Evolutionary conservation across 2,888 invertebrate species (phyloP).

Genomic region (Orchestes rusci): DNA sequence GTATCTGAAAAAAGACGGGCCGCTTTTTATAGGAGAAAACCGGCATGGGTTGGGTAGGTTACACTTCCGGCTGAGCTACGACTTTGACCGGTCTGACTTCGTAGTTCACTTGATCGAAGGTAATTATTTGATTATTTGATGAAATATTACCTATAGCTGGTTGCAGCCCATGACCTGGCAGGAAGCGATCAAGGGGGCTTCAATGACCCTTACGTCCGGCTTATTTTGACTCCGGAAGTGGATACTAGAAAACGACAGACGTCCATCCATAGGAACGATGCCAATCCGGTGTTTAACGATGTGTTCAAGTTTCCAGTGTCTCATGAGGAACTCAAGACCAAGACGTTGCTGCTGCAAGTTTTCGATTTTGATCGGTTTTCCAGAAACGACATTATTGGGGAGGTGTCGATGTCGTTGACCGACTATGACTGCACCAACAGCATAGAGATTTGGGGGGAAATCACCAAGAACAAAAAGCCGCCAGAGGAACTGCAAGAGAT

Average conservation of each 20-base stretch:
- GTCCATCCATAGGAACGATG: constrained; percentile 73
- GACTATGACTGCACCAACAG: constrained; percentile 72
- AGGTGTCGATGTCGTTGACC: constrained; percentile 63
- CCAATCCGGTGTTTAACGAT: constrained; percentile 84
- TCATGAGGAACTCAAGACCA: constrained; percentile 76
- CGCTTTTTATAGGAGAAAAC: constrained; percentile 58
- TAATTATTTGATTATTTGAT: constrained; percentile 34
- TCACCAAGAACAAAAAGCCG: constrained; percentile 72
- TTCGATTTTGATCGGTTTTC: constrained; percentile 68
- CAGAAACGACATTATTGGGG: constrained; percentile 81
- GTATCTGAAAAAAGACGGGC: constrained; percentile 73
- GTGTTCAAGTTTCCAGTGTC: constrained; percentile 90
- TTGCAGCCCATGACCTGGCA: constrained; percentile 71
- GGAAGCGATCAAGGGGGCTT: constrained; percentile 81
- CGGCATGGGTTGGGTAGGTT: constrained; percentile 65
- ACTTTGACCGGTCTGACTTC: constrained; percentile 83
- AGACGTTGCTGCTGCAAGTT: constrained; percentile 68
- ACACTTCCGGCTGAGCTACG: constrained; percentile 79
- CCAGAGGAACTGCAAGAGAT: constrained; percentile 78
- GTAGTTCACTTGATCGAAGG: constrained; percentile 90
- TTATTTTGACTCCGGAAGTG: constrained; percentile 74
- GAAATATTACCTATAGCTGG: neutral
- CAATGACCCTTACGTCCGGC: constrained; percentile 81
- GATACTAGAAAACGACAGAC: constrained; percentile 81
- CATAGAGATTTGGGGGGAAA: constrained; percentile 82